phyloP scores from a whole-genome alignment of 2,888 invertebrate species.

The Aleiodes alternator region DNA sequence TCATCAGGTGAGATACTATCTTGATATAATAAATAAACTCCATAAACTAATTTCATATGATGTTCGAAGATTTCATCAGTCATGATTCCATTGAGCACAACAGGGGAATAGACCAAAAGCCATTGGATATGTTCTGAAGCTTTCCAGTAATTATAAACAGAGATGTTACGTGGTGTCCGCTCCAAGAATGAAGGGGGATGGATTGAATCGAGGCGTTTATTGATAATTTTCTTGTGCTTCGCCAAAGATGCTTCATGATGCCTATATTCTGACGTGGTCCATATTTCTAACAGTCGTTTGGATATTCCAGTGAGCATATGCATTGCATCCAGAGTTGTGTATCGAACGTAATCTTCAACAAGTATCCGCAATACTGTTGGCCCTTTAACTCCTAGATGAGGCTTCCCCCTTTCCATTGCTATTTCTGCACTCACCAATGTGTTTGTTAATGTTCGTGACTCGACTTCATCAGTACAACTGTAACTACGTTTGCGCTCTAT shows the following conservation, averaged over 20 bases:
- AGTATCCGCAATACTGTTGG: constrained; percentile 9
- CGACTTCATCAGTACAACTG: not conserved
- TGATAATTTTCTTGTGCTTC: too few relatives aligned
- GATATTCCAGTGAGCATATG: not conserved
- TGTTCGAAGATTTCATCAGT: constrained; percentile 51
- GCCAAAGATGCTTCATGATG: too few relatives aligned
- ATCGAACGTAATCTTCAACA: not conserved
- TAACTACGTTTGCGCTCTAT: not conserved
- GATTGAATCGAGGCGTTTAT: constrained; percentile 34
- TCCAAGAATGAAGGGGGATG: constrained; percentile 50
- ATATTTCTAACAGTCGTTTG: not conserved
- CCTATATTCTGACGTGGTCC: too few relatives aligned
- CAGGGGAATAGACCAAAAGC: constrained; percentile 55
- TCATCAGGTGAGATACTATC: constrained; percentile 45
- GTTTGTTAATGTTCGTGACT: constrained; percentile 14
- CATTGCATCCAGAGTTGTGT: not conserved
- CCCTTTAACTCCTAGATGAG: constrained; percentile 48
- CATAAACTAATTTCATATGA: constrained; percentile 52
- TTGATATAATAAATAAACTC: constrained; percentile 50
- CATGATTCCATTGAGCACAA: constrained; percentile 54
- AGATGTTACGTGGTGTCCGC: constrained; percentile 49
- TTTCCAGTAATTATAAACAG: constrained; percentile 54
- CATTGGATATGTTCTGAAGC: constrained; percentile 55
- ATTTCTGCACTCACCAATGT: not conserved
- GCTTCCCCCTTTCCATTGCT: not conserved